Evolutionary conservation across 2,888 invertebrate species (phyloP), one percentile per base, ranked within the genome.

Genomic region (Pandemis corylana): DNA sequence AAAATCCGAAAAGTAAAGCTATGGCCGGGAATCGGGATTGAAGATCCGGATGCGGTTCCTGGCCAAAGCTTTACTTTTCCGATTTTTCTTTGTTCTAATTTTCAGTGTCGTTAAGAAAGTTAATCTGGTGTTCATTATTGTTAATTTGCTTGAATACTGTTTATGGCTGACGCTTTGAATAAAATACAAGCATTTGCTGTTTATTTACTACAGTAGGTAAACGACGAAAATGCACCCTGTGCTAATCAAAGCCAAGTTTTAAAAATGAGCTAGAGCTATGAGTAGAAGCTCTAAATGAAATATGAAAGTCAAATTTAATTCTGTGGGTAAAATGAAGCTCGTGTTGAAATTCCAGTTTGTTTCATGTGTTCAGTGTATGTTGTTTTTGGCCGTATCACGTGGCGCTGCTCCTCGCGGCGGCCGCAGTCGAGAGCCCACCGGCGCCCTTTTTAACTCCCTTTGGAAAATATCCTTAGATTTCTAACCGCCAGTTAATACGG

Each of bases 331-430:
- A 59, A 12, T 59, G 12, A 10, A 5, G 41, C 41, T 12, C 41
- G n/a, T 62, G 41, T 41, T 13, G 41, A 46, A 64, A 13, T 42
- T 44, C 5, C 10, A 64, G 64, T 46, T 64, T 46, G 41, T 64
- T 46, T 20, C 51, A 51, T 56, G 42, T 7, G 59, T 49, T 56
- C 28, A 49, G 64, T 28, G 65, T 59, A n/a, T 42, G 51, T 61
- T 61, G 20, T 70, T 65, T 73, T 66, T 69, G 69, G 20, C 15
- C 46, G 36, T 28, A 28, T 61, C 61, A 13, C 36, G 61, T 49
- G 61, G 41, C 13, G 20, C 6, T 41, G 56, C 59, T 13, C 49
- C 46, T 20, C 46, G 56, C 64, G 15, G 56, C 62, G 42, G 68
- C 68, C 63, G 68, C 36, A 64, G 13, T 36, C 59, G 49, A 53